Evolutionary conservation across 2,888 invertebrate genomes (phyloP), one percentile per base, ranked within the genome.

Genomic region (Drosophila diplacantha): DNA sequence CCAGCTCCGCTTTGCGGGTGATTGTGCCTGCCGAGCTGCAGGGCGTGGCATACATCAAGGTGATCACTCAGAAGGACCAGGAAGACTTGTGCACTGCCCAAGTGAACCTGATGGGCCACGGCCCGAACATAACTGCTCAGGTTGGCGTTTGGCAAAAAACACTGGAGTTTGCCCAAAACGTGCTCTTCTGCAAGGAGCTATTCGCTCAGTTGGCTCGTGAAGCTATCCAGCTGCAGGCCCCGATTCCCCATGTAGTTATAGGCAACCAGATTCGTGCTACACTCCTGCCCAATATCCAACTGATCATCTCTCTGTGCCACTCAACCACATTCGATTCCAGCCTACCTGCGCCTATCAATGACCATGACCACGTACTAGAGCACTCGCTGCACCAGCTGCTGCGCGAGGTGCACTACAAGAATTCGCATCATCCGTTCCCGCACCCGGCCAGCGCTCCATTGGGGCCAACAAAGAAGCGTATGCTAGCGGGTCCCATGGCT

Each of bases 251-350:
- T 83, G 95, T 98, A 91, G 98, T 98, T 8, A 96, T 98, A 38
- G 97, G 97, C 46, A 98, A 98, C 89, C 97, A 98, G 89, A 98
- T 98, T 69, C 95, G 97, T 90, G 96, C 97, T 5, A 97, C 97
- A 22, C 95, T 96, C 7, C 91, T 98, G 72, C 97, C 98, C 11
- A 97, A 97, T 38, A 96, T 98, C 67, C 97, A 98, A 85, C 89
- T 98, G 20, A 93, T 96, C 37, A 97, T 98, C 62, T 95, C 96
- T 0, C 89, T 98, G 3, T 96, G 97, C 83, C 98, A 98, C 87
- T 95, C 96, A 51, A 93, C 93, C 5, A 91, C 92, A 22, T 86
- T 86, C 38, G 88, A 92, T 83, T 91, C 91, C 0, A 86, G 73
- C 6, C 87, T 86, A 35, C 78, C 87, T 5, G 88, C 87, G 0